Conservation (phyloP, 2,888 invertebrate species). For the Drosophila subsilvestris region DNA sequence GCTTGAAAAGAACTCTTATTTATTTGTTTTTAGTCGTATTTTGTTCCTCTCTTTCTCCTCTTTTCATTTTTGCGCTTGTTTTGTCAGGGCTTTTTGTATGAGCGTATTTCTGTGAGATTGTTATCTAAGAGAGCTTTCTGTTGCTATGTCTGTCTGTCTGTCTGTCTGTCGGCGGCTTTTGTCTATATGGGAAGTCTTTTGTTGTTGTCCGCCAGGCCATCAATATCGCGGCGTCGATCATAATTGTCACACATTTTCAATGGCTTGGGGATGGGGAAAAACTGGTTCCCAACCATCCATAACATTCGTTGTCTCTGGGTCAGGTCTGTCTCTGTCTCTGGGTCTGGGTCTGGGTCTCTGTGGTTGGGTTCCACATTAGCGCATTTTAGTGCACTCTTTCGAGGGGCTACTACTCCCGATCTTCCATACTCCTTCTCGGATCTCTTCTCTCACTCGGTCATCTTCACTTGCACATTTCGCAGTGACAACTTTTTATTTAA, state of each 20-base stretch:
- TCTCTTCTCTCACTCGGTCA: conserved; percentile 4
- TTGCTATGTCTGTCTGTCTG: conserved; percentile 6
- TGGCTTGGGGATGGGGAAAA: conserved; percentile 13
- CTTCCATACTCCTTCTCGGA: not conserved
- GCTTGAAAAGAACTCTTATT: conserved; percentile 68
- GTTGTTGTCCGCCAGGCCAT: conserved; percentile 53
- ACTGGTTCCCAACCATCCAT: conserved; percentile 55
- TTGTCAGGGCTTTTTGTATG: conserved; percentile 53
- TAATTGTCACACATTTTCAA: conserved; percentile 75
- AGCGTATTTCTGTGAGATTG: conserved; percentile 58
- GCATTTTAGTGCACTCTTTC: conserved; percentile 59
- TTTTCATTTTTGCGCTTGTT: conserved; percentile 43
- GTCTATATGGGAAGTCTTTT: conserved; percentile 37
- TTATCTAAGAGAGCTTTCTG: conserved; percentile 51
- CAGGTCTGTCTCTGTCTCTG: conserved; percentile 6
- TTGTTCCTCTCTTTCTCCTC: conserved; percentile 22
- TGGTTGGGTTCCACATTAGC: conserved; percentile 42
- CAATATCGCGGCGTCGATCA: conserved; percentile 67
- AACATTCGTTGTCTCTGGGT: conserved; percentile 33
- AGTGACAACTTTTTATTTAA: conserved; percentile 49
- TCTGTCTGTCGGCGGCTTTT: conserved; percentile 32
- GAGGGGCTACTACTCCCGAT: conserved; percentile 13
- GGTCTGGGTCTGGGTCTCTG: not conserved
- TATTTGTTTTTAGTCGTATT: conserved; percentile 56
- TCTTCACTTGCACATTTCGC: conserved; percentile 46